Evolutionary conservation across 2,797 vertebrate genomes (phyloP).

Genomic region (Tenualosa thibaudeaui): DNA sequence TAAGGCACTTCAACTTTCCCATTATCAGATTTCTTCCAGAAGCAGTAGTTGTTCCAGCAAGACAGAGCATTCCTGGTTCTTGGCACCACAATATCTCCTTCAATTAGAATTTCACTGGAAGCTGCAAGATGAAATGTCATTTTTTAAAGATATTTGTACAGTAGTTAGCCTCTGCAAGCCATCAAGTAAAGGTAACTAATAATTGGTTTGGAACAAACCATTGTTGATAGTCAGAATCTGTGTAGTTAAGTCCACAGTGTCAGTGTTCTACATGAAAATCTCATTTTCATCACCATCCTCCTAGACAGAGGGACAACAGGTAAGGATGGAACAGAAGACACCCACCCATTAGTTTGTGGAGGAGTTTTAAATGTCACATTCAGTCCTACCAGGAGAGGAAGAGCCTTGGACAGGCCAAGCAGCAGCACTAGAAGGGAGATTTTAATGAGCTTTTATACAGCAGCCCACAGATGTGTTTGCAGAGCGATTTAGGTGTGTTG

Average conservation of each 20-base stretch:
- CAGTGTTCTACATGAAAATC: background rate
- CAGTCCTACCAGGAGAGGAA: background rate
- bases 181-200: too few relatives aligned
- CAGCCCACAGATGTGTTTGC: background rate
- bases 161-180: background rate
- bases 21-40: conserved; percentile 50
- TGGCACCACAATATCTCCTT: conserved; percentile 42
- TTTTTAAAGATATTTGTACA: too few relatives aligned
- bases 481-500: background rate
- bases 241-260: conserved; percentile 40
- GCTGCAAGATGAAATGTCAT: background rate
- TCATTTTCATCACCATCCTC: too few relatives aligned
- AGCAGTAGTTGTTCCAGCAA: conserved; percentile 31
- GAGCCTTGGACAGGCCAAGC: background rate
- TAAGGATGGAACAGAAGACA: background rate
- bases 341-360: background rate
- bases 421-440: conserved; percentile 15
- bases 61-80: conserved; percentile 45
- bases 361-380: background rate
- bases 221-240: conserved; percentile 59
- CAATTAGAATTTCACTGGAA: conserved; percentile 41
- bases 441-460: conserved; percentile 21
- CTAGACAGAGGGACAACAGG: too few relatives aligned
- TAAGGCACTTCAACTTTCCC: conserved; percentile 50
- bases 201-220: background rate